Percentiles rank a stretch among this genome's conserved stretches.
phyloP scores from a whole-genome alignment of 2,888 invertebrate genomes.

The Thyatira batis region DNA sequence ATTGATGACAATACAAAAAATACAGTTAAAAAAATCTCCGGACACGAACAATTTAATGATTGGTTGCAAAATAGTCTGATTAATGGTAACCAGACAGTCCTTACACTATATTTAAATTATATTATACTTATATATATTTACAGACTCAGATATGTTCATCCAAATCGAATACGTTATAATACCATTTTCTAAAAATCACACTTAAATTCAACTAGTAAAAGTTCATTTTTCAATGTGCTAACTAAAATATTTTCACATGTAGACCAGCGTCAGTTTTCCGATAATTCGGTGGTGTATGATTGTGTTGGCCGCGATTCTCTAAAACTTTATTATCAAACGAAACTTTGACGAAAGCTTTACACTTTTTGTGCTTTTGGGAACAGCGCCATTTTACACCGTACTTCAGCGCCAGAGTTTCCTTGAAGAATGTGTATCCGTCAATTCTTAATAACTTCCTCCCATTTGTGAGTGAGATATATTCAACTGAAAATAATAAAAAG shows the following conservation, averaged over 20 bases:
- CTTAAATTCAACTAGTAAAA: no score
- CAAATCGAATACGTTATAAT: no score
- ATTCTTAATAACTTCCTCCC: slow-evolving; percentile 14
- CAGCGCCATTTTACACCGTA: slow-evolving; percentile 4
- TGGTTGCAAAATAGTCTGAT: no score
- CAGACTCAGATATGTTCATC: no score
- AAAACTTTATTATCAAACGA: slow-evolving; percentile 31
- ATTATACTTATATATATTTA: no score
- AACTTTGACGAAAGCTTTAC: slow-evolving; percentile 43
- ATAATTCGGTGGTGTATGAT: slow-evolving; percentile 36
- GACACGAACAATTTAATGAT: no score
- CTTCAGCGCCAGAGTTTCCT: slow-evolving; percentile 3
- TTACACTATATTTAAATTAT: no score
- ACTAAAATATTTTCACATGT: slow-evolving; percentile 31
- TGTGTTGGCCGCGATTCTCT: slow-evolving; percentile 24
- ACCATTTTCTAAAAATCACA: no score
- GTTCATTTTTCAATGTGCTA: no score
- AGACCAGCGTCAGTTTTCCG: slow-evolving; percentile 24
- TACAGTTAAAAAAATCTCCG: no score
- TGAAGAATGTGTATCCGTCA: slow-evolving; percentile 18
- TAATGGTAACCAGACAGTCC: no score
- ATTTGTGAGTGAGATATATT: slow-evolving; percentile 12
- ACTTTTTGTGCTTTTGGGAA: slow-evolving; percentile 23
- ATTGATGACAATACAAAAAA: no score
- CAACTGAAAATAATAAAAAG: slow-evolving; percentile 9